phyloP scores from a whole-genome alignment of 2,113 vertebrate genomes.

The Embiotoca jacksoni region DNA sequence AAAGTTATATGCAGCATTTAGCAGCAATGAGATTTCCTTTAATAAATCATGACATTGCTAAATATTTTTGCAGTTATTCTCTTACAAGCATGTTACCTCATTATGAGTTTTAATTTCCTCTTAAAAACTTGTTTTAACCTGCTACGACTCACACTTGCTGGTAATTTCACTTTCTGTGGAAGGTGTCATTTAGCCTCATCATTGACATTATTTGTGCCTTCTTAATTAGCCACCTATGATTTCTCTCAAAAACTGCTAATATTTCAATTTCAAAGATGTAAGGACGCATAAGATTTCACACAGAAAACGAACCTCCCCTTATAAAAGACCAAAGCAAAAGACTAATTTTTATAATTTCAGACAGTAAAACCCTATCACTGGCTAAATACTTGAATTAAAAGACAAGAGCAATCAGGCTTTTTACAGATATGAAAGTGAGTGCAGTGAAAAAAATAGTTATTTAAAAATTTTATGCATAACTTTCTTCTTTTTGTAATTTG shows the following conservation, averaged over 20 bases:
- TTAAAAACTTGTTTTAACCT: constrained; percentile 18
- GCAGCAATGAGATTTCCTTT: neutral
- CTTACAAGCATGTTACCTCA: constrained; percentile 15
- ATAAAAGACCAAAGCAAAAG: neutral
- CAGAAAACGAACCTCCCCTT: neutral
- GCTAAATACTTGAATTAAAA: constrained; percentile 29
- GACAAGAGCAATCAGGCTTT: constrained; percentile 11
- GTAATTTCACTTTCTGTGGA: constrained; percentile 9
- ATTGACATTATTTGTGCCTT: constrained; percentile 42
- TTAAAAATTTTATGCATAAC: neutral
- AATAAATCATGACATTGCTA: neutral
- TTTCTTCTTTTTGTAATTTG: neutral
- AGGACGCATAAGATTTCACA: neutral
- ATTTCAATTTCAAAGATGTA: constrained; percentile 22
- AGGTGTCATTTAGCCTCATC: constrained; percentile 38
- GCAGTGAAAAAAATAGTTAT: neutral
- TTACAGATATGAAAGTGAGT: constrained; percentile 8
- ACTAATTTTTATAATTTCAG: neutral
- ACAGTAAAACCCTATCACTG: constrained; percentile 16
- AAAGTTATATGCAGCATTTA: neutral
- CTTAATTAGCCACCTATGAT: constrained; percentile 36
- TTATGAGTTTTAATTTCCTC: constrained; percentile 19
- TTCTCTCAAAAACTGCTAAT: constrained; percentile 13
- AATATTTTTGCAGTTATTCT: constrained; percentile 1
- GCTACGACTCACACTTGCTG: neutral